phyloP scores from a whole-genome alignment of 2,113 vertebrate genomes.

The Grammomys surdaster region DNA sequence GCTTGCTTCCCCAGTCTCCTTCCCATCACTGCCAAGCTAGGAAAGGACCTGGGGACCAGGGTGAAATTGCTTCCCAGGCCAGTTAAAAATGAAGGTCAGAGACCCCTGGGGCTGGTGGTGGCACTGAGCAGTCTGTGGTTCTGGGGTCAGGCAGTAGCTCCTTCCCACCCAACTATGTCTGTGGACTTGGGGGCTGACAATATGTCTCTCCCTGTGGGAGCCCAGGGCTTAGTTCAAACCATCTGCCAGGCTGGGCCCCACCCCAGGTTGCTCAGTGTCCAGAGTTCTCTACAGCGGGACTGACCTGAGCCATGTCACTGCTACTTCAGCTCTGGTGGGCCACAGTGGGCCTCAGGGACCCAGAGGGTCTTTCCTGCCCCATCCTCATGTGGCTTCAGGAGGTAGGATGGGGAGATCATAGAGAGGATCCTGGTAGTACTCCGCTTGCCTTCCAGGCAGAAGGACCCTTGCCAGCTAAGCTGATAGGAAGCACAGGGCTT shows the following conservation, averaged over 20 bases:
- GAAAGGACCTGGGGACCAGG: neutral
- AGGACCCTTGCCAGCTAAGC: neutral
- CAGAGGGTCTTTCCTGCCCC: neutral
- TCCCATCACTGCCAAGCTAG: neutral
- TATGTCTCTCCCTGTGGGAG: neutral
- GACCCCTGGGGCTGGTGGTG: neutral
- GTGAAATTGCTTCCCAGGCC: neutral
- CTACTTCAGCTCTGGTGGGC: neutral
- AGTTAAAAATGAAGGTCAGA: neutral
- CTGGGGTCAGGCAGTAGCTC: neutral
- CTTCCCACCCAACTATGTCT: neutral
- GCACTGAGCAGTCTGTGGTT: accelerated
- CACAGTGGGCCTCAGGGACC: neutral
- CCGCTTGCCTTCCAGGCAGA: accelerated
- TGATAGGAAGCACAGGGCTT: accelerated
- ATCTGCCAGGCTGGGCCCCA: neutral
- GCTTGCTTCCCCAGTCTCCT: neutral
- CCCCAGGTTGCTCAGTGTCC: neutral
- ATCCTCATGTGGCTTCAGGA: neutral
- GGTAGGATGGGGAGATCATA: neutral
- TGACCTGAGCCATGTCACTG: neutral
- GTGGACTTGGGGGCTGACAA: neutral
- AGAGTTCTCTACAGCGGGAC: neutral
- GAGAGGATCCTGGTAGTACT: neutral
- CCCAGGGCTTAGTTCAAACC: neutral